A percentile compares a stretch with the other conserved stretches of the same genome.
Evolutionary conservation across 2,113 vertebrate genomes (phyloP).

Genomic region (Galemys pyrenaicus): DNA sequence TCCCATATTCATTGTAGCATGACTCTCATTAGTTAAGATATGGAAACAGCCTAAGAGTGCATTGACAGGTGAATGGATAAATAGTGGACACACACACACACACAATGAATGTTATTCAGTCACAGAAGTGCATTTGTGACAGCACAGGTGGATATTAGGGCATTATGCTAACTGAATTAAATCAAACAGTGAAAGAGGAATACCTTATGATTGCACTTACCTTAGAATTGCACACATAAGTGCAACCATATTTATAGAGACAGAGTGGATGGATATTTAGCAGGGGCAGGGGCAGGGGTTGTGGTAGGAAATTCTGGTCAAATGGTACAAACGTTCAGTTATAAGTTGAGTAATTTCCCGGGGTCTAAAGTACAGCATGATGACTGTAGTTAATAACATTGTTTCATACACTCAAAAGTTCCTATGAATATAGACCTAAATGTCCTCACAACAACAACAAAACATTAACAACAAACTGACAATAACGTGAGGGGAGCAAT

Average conservation of each 20-base stretch:
- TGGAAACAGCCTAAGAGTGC: not conserved
- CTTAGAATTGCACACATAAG: not conserved
- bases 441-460: not conserved
- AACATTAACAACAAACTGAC: not conserved
- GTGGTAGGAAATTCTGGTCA: not conserved
- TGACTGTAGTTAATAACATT: not conserved
- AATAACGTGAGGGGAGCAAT: not conserved
- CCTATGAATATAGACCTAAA: not conserved
- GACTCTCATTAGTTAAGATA: not conserved
- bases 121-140: not conserved
- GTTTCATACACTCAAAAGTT: not conserved
- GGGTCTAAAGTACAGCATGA: not conserved
- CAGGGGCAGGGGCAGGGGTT: not conserved
- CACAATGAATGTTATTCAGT: not conserved
- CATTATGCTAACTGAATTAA: not conserved
- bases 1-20: not conserved
- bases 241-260: not conserved
- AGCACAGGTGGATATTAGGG: not conserved
- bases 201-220: not conserved
- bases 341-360: not conserved
- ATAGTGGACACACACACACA: not conserved
- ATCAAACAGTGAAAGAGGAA: not conserved
- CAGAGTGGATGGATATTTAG: not conserved
- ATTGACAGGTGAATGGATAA: not conserved
- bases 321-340: not conserved